phyloP scores from a whole-genome alignment of 2,888 invertebrate genomes.

The Parnassius orleans region DNA sequence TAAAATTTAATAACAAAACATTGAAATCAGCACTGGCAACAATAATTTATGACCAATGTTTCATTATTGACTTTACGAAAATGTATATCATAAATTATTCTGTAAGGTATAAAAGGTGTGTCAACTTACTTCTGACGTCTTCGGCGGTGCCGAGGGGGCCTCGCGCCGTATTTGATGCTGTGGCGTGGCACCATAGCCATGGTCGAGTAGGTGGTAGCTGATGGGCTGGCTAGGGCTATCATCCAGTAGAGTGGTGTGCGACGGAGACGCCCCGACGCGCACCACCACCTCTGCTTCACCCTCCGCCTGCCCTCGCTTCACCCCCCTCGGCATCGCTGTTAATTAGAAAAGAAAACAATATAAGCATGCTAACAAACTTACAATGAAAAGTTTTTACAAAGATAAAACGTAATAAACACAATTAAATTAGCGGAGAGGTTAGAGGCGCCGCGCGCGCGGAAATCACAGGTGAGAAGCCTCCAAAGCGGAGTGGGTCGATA shows the following conservation, averaged over 20 bases:
- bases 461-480: conserved; percentile 69
- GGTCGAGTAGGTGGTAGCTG: conserved; percentile 91
- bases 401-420: conserved; percentile 56
- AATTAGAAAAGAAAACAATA: conserved; percentile 39
- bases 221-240: conserved; percentile 79
- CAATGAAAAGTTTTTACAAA: conserved; percentile 34
- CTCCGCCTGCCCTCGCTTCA: conserved; percentile 80
- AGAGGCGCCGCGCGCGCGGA: conserved; percentile 79
- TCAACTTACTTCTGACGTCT: conserved; percentile 77
- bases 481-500: conserved; percentile 74
- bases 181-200: conserved; percentile 92
- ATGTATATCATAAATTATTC: too few species aligned
- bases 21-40: too few species aligned
- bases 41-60: too few species aligned
- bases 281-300: conserved; percentile 77
- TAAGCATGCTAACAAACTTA: conserved; percentile 25
- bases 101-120: background rate
- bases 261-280: conserved; percentile 77
- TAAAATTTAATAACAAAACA: too few species aligned
- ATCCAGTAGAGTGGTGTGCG: conserved; percentile 74
- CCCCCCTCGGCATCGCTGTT: conserved; percentile 82
- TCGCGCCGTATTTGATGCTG: conserved; percentile 84
- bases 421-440: conserved; percentile 78
- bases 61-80: too few species aligned
- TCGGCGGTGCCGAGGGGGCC: conserved; percentile 77